phyloP scores from a whole-genome alignment of 2,888 invertebrate genomes.

The Drosophila quinaria region DNA sequence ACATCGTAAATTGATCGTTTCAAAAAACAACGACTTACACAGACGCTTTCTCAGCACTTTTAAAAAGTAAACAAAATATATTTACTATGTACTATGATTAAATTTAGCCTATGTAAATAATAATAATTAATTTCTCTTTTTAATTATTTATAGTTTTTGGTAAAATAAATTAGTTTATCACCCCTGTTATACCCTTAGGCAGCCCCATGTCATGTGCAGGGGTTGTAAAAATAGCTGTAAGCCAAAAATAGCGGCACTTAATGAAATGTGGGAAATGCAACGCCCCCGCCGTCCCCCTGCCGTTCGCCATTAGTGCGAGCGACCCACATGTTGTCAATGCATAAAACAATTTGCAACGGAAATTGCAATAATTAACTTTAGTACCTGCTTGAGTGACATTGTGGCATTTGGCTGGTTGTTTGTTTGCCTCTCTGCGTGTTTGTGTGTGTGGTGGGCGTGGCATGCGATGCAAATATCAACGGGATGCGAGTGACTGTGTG shows the following conservation, averaged over 20 bases:
- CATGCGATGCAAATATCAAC: neutral
- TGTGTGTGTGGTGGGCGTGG: neutral
- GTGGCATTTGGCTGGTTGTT: constrained; percentile 52
- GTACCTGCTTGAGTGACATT: constrained; percentile 83
- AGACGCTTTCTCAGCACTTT: constrained; percentile 16
- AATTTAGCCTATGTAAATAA: too few relatives aligned
- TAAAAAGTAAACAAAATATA: neutral
- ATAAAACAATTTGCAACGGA: constrained; percentile 83
- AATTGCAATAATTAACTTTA: constrained; percentile 83
- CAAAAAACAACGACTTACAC: constrained; percentile 8
- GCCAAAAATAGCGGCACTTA: constrained; percentile 73
- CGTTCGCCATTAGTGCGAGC: constrained; percentile 9
- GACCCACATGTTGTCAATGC: constrained; percentile 73
- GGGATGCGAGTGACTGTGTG: constrained; percentile 8
- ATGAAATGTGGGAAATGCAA: constrained; percentile 60
- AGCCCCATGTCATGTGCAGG: constrained; percentile 41
- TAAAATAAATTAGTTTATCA: neutral
- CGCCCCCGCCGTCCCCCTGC: neutral
- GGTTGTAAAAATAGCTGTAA: constrained; percentile 61
- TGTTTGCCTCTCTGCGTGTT: constrained; percentile 18
- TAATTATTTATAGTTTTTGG: neutral
- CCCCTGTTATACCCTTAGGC: neutral
- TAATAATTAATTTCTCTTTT: neutral
- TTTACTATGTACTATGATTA: too few relatives aligned
- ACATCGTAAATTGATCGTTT: constrained; percentile 2